Base-by-base conservation (phyloP, 2,888 invertebrate species). In the Drosophila antonietae region DNA sequence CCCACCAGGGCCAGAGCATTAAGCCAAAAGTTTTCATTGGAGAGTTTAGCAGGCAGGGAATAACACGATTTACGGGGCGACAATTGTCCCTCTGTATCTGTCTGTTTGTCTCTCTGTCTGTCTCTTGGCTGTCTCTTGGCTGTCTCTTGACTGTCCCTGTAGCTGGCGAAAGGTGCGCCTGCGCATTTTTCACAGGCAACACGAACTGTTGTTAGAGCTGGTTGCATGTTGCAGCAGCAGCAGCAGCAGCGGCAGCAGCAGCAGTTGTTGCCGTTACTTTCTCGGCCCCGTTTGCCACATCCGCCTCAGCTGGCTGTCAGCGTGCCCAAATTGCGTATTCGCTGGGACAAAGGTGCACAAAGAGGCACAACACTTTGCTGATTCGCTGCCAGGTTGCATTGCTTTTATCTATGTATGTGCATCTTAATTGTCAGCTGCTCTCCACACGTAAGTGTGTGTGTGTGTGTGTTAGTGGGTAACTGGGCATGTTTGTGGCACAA, bases 31-130 rank as follows among this genome's bases (percentile, higher is more conserved):
- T 78, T 67, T 85, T 85, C 86, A 85, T 41, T 63, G 56, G 47
- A 33, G 80, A 63, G 41, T 49, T 71, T 59, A 23, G 66, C 66
- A 33, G 63, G 58, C 71, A 75, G 77, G 52, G 79, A 78, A 84
- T 88, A 79, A 83, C 88, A 83, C 83, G 88, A 88, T 76, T 83
- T 83, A 83, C 82, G 83, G 71, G 86, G 89, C 89, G 89, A 83
- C 83, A 83, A 83, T 88, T 83, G 80, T 82, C 56, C 14, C 59
- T 68, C 66, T 23, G 23, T 55, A 63, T 61, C 70, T 33, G 60
- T 66, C 66, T 53, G 70, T 66, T 64, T 53, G 70, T 58, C 70
- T 14, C 59, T 66, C 66, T 47, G 60, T 64, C 66, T 53, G 70
- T 58, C 70, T 14, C 59, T 66, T 35, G 35, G 12, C 66, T 47